These are phyloP conservation scores for Watsonalla binaria DNA, from an alignment of 2,888 invertebrate genomes.

Conservation along the genomic window DNA sequence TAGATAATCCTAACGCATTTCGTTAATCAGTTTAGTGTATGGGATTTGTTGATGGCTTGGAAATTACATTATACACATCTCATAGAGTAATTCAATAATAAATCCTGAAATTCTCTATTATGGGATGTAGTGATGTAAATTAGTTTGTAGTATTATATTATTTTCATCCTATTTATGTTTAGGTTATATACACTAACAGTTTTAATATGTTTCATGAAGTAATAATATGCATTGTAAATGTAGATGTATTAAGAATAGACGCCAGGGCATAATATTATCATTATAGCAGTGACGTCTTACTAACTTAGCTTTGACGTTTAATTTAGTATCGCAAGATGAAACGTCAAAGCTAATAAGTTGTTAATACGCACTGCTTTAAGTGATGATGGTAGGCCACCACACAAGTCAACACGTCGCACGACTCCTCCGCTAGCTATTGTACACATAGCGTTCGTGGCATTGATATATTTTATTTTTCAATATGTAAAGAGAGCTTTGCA, in stretches of 20 bases:
- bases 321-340: too few species aligned
- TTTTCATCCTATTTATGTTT: slow-evolving; percentile 61
- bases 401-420: slow-evolving; percentile 23
- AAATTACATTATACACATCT: slow-evolving; percentile 15
- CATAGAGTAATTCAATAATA: slow-evolving; percentile 14
- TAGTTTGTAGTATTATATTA: slow-evolving; percentile 40
- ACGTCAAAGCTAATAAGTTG: too few species aligned
- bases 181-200: slow-evolving; percentile 49
- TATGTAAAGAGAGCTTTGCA: slow-evolving; percentile 68
- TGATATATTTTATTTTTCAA: slow-evolving; percentile 43
- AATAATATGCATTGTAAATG: slow-evolving; percentile 33
- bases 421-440: slow-evolving; percentile 26
- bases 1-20: slow-evolving; percentile 41
- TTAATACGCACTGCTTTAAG: too few species aligned
- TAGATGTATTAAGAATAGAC: slow-evolving; percentile 32
- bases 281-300: too few species aligned
- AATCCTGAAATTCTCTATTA: slow-evolving; percentile 23
- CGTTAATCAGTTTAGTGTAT: slow-evolving; percentile 41
- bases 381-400: slow-evolving; percentile 11
- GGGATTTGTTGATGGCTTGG: slow-evolving; percentile 26
- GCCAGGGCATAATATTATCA: too few species aligned
- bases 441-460: slow-evolving; percentile 22
- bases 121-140: slow-evolving; percentile 45
- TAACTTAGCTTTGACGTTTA: too few species aligned
- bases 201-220: slow-evolving; percentile 26